Evolutionary conservation across 2,113 vertebrate species (phyloP).

Genomic region (Setophaga petechia): DNA sequence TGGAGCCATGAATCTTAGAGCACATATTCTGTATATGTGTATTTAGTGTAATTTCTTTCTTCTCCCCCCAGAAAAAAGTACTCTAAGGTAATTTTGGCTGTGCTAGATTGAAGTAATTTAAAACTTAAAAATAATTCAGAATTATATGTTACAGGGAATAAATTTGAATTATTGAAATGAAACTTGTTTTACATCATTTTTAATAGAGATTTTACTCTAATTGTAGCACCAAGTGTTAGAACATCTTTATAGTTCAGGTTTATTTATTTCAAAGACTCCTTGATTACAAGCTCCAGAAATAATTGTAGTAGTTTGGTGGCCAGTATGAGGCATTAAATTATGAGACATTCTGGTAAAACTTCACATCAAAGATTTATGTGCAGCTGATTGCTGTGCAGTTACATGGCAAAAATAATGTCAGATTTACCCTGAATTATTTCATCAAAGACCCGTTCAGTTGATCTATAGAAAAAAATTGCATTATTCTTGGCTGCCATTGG

Average conservation of each 20-base stretch:
- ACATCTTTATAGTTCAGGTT: not conserved
- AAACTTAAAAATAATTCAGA: not conserved
- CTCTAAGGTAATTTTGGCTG: not conserved
- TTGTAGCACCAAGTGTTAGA: not conserved
- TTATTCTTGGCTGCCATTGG: not conserved
- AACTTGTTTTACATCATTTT: not conserved
- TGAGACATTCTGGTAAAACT: not conserved
- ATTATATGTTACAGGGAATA: not conserved
- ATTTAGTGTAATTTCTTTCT: not conserved
- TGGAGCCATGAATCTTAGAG: not conserved
- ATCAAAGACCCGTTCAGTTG: not conserved
- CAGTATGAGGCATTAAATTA: not conserved
- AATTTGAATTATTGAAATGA: not conserved
- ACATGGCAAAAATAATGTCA: not conserved
- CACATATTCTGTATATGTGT: not conserved
- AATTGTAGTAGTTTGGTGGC: not conserved
- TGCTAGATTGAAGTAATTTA: not conserved
- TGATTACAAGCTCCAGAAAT: not conserved
- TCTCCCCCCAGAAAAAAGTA: accelerated
- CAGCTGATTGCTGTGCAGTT: not conserved
- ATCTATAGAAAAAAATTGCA: not conserved
- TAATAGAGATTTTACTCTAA: not conserved
- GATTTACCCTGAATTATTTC: not conserved
- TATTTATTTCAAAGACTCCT: not conserved
- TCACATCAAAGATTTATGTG: not conserved